A percentile compares a stretch with the other conserved stretches of the same genome.
Conservation (phyloP, 2,113 vertebrate genomes). For the Geococcyx californianus region DNA sequence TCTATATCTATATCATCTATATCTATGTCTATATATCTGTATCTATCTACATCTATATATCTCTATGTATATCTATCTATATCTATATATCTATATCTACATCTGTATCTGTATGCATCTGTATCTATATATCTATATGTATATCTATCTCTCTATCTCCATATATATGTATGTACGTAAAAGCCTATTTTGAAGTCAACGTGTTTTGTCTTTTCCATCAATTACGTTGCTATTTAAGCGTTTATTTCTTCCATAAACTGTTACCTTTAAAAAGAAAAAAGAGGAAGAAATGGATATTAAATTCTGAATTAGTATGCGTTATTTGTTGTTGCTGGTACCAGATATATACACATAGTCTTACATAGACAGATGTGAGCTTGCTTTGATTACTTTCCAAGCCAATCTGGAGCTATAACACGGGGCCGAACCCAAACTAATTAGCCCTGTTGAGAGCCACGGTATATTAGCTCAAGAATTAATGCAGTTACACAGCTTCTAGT, state of each 20-base stretch:
- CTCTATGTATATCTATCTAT: no score
- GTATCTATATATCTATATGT: no score
- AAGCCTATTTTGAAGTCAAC: neutral
- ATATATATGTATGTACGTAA: neutral
- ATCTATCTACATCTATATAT: no score
- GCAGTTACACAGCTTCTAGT: neutral
- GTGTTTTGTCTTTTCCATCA: neutral
- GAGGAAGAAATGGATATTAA: neutral
- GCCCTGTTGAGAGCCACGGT: neutral
- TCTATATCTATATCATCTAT: no score
- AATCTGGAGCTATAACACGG: neutral
- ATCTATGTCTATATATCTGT: no score
- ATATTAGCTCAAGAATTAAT: constrained; percentile 22
- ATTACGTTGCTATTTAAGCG: neutral
- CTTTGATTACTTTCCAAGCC: constrained; percentile 3
- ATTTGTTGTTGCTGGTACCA: neutral
- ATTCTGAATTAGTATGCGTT: neutral
- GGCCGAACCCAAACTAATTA: neutral
- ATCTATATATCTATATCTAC: no score
- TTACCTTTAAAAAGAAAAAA: neutral
- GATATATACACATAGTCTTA: neutral
- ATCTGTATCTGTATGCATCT: no score
- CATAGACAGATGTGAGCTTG: neutral
- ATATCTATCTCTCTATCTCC: no score
- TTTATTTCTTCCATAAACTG: neutral